A percentile compares a stretch with the other conserved stretches of the same genome.
phyloP scores from a whole-genome alignment of 2,797 vertebrate species.

The Halcyon chelicuti region DNA sequence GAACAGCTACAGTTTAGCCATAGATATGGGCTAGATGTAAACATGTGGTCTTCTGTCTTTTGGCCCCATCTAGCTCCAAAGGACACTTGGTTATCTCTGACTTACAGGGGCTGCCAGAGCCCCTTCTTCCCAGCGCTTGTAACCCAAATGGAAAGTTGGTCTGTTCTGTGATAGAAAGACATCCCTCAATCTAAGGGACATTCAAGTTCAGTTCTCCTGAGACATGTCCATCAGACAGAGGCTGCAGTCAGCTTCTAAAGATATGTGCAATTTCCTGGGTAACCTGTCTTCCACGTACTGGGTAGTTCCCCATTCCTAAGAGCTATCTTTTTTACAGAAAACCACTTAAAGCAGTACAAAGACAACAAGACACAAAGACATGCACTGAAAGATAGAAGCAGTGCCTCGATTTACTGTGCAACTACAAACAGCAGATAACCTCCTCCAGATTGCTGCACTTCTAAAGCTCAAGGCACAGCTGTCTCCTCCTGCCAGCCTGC shows the following conservation, averaged over 20 bases:
- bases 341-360: constrained; percentile 27
- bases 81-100: background rate
- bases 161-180: background rate
- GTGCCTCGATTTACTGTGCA: constrained; percentile 46
- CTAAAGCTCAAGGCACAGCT: background rate
- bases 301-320: background rate
- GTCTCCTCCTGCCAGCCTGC: background rate
- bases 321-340: background rate
- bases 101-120: background rate
- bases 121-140: background rate
- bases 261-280: background rate
- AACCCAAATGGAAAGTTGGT: background rate
- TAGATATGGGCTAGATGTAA: background rate
- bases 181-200: background rate
- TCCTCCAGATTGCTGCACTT: background rate
- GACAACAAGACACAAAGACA: constrained; percentile 45
- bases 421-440: background rate
- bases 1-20: background rate
- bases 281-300: background rate
- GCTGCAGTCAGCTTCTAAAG: background rate
- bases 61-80: background rate
- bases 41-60: background rate
- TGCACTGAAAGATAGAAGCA: constrained; percentile 40
- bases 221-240: background rate
- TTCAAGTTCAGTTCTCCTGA: background rate